Conservation (phyloP, 2,113 vertebrate genomes). For the Peromyscus californicus region DNA sequence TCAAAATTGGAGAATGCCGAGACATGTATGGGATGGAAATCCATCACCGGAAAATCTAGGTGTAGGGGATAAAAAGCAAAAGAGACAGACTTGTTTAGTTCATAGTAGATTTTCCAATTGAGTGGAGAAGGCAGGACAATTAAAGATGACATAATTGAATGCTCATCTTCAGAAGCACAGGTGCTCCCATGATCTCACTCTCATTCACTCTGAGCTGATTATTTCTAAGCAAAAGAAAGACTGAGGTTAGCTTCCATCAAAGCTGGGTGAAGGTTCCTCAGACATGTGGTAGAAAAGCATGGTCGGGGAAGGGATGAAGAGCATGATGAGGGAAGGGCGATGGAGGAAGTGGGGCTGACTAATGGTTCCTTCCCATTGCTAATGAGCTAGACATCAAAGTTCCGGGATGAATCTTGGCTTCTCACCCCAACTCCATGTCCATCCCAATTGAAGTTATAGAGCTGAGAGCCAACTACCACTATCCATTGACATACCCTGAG, state of each 20-base stretch:
- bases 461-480: not conserved
- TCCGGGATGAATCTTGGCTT: not conserved
- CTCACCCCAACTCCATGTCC: too few relatives aligned
- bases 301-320: not conserved
- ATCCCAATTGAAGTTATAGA: not conserved
- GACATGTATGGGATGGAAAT: not conserved
- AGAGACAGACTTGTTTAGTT: not conserved
- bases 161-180: not conserved
- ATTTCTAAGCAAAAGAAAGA: not conserved
- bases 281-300: not conserved
- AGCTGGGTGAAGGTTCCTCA: not conserved
- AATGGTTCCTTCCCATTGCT: not conserved
- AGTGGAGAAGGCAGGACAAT: not conserved
- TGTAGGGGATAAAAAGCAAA: not conserved
- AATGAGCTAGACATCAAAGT: not conserved
- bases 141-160: not conserved
- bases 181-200: not conserved
- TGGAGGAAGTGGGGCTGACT: not conserved
- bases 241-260: too few relatives aligned
- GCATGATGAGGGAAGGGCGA: not conserved
- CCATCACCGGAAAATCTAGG: constrained; percentile 39
- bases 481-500: not conserved
- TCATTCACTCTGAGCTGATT: not conserved
- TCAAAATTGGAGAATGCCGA: constrained; percentile 17
- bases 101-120: not conserved